These are phyloP conservation scores for Meda fulgida DNA, from an alignment of 2,797 vertebrate genomes.

Conservation along the genomic window DNA sequence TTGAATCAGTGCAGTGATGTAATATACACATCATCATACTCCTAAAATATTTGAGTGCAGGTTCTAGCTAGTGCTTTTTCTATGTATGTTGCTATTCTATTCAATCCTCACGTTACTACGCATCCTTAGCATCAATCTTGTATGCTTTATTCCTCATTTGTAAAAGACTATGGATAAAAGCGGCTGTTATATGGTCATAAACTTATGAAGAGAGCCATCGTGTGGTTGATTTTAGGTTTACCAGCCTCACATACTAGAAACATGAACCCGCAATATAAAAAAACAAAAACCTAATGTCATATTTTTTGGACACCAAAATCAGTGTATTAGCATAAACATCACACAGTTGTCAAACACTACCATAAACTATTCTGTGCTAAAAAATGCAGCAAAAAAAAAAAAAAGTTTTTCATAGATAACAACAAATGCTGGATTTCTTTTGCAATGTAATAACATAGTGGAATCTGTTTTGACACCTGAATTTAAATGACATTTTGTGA, in stretches of 20 bases:
- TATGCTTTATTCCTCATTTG: neutral
- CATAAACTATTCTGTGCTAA: neutral
- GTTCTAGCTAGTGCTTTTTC: neutral
- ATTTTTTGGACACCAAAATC: neutral
- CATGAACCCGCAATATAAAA: neutral
- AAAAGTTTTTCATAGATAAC: neutral
- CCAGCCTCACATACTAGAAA: neutral
- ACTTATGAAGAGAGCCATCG: neutral
- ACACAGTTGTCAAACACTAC: neutral
- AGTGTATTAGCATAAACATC: neutral
- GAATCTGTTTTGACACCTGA: neutral
- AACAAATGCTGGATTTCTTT: neutral
- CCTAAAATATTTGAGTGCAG: neutral
- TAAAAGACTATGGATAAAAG: neutral
- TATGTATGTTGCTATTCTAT: neutral
- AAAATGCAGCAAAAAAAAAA: too few species aligned
- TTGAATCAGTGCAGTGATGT: slow-evolving; percentile 9
- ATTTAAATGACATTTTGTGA: neutral
- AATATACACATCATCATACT: neutral
- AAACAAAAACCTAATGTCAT: neutral
- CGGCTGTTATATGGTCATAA: neutral
- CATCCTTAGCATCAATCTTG: neutral
- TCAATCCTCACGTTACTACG: neutral
- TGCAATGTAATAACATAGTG: neutral
- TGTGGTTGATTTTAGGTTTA: slow-evolving; percentile 12